Evolutionary conservation across 2,797 vertebrate genomes (phyloP).

Genomic region (Ptychobarbus kaznakovi): DNA sequence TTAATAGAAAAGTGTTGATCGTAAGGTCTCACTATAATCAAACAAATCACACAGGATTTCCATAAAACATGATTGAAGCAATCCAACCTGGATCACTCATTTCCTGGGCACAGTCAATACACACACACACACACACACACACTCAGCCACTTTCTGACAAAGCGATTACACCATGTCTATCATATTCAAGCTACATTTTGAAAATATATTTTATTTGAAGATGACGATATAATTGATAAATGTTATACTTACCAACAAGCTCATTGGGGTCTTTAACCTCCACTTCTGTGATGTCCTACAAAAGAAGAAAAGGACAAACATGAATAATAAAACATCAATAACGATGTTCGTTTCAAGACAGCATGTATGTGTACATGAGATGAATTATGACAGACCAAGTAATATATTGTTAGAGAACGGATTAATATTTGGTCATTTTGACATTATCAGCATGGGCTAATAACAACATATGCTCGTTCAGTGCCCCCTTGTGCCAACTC

Average conservation of each 20-base stretch:
- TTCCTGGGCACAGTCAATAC: constrained; percentile 21
- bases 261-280: constrained; percentile 94
- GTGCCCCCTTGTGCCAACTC: constrained; percentile 3
- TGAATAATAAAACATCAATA: background rate
- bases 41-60: constrained; percentile 10
- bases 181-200: background rate
- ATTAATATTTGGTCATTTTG: constrained; percentile 10
- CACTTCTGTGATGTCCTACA: constrained; percentile 83
- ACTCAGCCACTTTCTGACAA: background rate
- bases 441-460: background rate
- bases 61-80: background rate
- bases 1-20: background rate
- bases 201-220: background rate
- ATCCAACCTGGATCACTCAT: constrained; percentile 24
- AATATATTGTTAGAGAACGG: background rate
- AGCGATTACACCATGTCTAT: background rate
- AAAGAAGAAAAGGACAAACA: constrained; percentile 53
- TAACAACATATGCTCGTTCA: background rate
- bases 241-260: constrained; percentile 88
- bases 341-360: background rate
- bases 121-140: constrained; percentile 22
- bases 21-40: background rate
- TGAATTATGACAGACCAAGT: background rate
- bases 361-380: background rate
- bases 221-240: background rate